Evolutionary conservation across 37 sponge, comb jelly and placozoan genomes (phyloP), one percentile per base, ranked within the genome.

Genomic region (Agelas oroides): DNA sequence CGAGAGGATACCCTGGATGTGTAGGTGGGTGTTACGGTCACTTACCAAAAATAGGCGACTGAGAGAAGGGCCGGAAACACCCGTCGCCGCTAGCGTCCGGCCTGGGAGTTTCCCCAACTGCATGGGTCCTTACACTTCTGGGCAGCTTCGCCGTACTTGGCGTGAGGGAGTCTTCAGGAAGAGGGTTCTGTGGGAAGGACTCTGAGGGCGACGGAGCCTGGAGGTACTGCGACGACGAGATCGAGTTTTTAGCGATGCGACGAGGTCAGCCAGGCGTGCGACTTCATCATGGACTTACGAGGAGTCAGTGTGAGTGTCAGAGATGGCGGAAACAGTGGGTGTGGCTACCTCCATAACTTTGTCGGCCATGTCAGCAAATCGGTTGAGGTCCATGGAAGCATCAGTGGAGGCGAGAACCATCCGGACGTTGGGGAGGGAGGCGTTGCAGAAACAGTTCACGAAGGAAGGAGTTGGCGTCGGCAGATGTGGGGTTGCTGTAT

Each of bases 101-200:
- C 85, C 59, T 17, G 2, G 56, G 56, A 21, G 77, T 83, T 73
- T 78, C 36, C 79, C 71, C 61, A 81, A 58, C 59, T 55, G 72
- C 82, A 81, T 25, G 82, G 82, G 39, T 53, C 35, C 37, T 70
- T 21, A 27, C 82, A 81, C 46, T 81, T 81, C 71, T 70, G 24
- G 33, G 82, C 82, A 21, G 20, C 19, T 20, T n/a, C n/a, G 14
- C 83, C 73, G 33, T 71, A 71, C 73, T 56, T 82, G 40, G 12
- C n/a, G 34, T 82, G 83, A 82, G 83, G 38, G 78, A 34, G 78
- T 77, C 75, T 54, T 14, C 32, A 34, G 68, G 17, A 67, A 32
- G 56, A 30, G 56, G 17, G 40, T 39, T 66, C 27, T 27, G 28
- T 24, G 75, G 75, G 75, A 56, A 30, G 75, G 75, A n/a, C 75